Evolutionary conservation across 2,888 invertebrate genomes (phyloP).

Genomic region (Beris morrisii): DNA sequence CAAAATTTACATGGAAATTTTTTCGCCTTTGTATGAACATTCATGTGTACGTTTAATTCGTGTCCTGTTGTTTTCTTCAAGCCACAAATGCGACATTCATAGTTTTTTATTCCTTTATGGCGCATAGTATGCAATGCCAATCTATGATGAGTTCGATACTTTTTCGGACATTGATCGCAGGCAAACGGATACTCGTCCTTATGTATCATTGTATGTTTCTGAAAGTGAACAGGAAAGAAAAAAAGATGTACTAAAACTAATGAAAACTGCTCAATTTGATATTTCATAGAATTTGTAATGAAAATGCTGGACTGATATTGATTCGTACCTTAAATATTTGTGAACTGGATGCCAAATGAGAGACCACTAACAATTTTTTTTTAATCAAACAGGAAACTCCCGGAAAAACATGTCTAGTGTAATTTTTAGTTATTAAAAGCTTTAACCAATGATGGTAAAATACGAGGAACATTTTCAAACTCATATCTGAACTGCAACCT

Average conservation of each 20-base stretch:
- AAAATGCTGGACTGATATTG: neutral
- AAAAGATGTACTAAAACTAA: slow-evolving; percentile 8
- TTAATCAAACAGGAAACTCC: no score
- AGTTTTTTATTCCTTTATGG: slow-evolving; percentile 39
- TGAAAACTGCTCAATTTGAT: neutral
- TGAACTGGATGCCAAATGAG: no score
- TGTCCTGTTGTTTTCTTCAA: slow-evolving; percentile 35
- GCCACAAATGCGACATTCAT: slow-evolving; percentile 37
- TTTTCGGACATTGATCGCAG: slow-evolving; percentile 34
- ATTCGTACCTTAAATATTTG: no score
- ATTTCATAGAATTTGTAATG: neutral
- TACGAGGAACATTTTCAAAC: no score
- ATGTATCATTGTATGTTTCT: slow-evolving; percentile 35
- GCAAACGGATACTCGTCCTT: slow-evolving; percentile 35
- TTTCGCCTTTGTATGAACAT: slow-evolving; percentile 36
- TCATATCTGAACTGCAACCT: no score
- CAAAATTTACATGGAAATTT: slow-evolving; percentile 34
- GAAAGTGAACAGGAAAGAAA: neutral
- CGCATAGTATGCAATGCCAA: slow-evolving; percentile 38
- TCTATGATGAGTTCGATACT: slow-evolving; percentile 36
- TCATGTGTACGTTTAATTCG: slow-evolving; percentile 36
- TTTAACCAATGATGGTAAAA: no score
- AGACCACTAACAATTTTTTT: neutral
- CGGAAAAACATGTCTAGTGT: no score
- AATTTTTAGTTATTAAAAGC: no score